Evolutionary conservation across 2,113 vertebrate species (phyloP), one percentile per base, ranked within the genome.

Genomic region (Atractosteus spatula): DNA sequence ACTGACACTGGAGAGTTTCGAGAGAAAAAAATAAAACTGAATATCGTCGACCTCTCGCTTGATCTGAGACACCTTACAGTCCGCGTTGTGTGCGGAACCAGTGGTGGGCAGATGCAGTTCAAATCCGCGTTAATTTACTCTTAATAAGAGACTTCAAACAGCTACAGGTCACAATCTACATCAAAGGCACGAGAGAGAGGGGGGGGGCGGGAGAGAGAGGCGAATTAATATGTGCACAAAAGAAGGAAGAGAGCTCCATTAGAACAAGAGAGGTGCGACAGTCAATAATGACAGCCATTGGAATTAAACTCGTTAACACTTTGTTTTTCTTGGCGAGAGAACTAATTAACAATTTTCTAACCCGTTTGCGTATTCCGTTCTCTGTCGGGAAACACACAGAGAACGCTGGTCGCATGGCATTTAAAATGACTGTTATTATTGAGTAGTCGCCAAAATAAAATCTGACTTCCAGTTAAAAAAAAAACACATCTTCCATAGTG

Each of bases 111-210:
- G 82, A 81, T 79, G 83, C 77, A 81, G 47, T 17, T 51, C 66
- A 76, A 75, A 45, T 71, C 85, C 78, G 80, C 81, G 78, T 91
- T 84, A 81, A 87, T 89, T 90, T 87, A 84, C 85, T 89, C 80
- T 93, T 92, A 91, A 93, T 92, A 91, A 86, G 86, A 87, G 83
- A 91, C 92, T 93, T 92, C 92, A 93, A 90, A 94, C 87, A 84
- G 84, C 82, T 84, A 76, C 86, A 81, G 87, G 89, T 87, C 87
- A 87, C 87, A 88, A 84, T 90, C 89, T 91, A 90, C 90, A 91
- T 93, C 89, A 94, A 86, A 95, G 77, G 73, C 11, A n/a, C 3
- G 56, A n/a, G 56, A n/a, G 56, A n/a, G 56, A n/a, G 56, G 3
- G 56, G 12, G 56, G 12, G 56, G 12, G 56, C 3, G 56, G 12